Conservation (phyloP, 1,140 invertebrate genomes). For the Orussus abietinus region DNA sequence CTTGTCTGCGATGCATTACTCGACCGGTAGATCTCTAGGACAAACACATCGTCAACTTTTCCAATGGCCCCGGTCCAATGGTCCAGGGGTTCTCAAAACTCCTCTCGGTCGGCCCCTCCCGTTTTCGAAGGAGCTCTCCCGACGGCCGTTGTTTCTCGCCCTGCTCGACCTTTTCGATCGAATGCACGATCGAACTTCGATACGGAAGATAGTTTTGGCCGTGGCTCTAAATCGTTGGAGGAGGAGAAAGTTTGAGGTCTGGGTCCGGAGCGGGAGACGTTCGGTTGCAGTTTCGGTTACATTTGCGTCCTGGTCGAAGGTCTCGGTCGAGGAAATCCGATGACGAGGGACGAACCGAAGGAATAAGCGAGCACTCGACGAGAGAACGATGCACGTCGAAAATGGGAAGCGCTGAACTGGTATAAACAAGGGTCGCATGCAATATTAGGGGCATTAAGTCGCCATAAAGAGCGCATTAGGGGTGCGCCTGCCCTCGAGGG, state of each 20-base stretch:
- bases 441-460: conserved; percentile 55
- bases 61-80: conserved; percentile 36
- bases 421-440: conserved; percentile 53
- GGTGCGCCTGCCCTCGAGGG: conserved; percentile 49
- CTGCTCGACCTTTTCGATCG: too few relatives aligned
- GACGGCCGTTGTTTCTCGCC: neutral
- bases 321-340: too few relatives aligned
- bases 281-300: too few relatives aligned
- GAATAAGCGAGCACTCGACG: too few relatives aligned
- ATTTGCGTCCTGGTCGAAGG: too few relatives aligned
- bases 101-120: neutral
- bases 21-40: conserved; percentile 46
- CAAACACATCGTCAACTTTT: conserved; percentile 52
- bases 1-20: conserved; percentile 48
- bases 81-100: conserved; percentile 42
- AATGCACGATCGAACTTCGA: too few relatives aligned
- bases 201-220: too few relatives aligned
- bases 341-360: too few relatives aligned
- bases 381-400: conserved; percentile 25
- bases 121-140: neutral
- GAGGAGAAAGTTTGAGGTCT: too few relatives aligned
- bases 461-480: conserved; percentile 55
- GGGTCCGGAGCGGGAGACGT: too few relatives aligned
- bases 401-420: conserved; percentile 49
- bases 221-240: too few relatives aligned